Evolutionary conservation across 2,113 vertebrate genomes (phyloP).

Genomic region (Archocentrus centrarchus): DNA sequence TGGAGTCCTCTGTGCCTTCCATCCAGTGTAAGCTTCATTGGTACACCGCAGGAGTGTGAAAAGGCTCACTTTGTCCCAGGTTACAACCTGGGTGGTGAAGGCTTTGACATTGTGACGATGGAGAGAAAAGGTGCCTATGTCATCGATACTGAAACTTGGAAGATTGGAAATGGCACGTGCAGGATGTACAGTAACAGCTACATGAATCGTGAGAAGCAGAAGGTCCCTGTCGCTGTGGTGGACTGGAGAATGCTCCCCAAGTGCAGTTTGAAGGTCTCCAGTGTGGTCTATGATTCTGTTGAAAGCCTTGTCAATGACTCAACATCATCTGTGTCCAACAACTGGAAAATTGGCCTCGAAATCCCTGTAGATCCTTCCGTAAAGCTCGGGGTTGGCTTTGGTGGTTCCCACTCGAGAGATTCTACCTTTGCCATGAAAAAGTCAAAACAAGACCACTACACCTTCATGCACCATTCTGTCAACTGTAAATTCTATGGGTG

Average conservation of each 20-base stretch:
- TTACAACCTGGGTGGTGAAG: conserved; percentile 58
- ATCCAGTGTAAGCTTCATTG: neutral
- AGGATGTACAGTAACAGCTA: neutral
- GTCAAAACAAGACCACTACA: conserved; percentile 67
- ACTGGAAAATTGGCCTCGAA: conserved; percentile 75
- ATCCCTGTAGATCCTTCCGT: neutral
- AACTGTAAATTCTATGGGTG: conserved; percentile 65
- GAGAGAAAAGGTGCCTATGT: conserved; percentile 52
- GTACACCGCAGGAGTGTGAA: conserved; percentile 25
- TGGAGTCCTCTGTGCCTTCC: conserved; percentile 19
- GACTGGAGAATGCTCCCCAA: conserved; percentile 44
- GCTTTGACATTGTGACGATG: conserved; percentile 61
- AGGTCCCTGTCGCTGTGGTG: conserved; percentile 40
- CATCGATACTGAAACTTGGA: conserved; percentile 56
- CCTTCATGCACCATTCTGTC: conserved; percentile 64
- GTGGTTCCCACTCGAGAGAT: conserved; percentile 62
- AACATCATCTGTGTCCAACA: conserved; percentile 49
- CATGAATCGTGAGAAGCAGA: conserved; percentile 6
- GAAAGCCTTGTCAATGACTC: conserved; percentile 56
- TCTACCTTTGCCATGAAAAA: conserved; percentile 49
- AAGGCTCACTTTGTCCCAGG: conserved; percentile 45
- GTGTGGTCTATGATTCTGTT: conserved; percentile 45
- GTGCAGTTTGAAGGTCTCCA: conserved; percentile 45
- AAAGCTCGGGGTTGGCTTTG: neutral
- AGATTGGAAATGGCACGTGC: conserved; percentile 24